These are phyloP conservation scores for Cephus sareptanus DNA, from an alignment of 2,888 invertebrate genomes.

Conservation along the genomic window DNA sequence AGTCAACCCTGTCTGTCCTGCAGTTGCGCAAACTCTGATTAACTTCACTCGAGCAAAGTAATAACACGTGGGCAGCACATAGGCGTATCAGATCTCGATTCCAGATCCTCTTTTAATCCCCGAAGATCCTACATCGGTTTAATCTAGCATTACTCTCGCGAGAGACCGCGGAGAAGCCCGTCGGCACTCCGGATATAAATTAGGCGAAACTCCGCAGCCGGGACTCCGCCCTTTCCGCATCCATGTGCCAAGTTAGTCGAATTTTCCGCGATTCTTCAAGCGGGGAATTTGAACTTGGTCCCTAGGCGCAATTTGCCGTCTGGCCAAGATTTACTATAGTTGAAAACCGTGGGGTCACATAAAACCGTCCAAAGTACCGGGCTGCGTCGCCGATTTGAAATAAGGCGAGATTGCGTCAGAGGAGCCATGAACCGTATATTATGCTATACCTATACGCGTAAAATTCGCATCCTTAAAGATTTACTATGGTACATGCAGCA, in stretches of 20 bases:
- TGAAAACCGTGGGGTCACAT: neutral
- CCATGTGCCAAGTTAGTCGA: conserved; percentile 46
- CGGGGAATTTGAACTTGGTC: conserved; percentile 35
- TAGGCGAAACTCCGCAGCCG: conserved; percentile 40
- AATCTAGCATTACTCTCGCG: conserved; percentile 1
- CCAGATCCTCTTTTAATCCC: neutral
- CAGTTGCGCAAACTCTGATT: neutral
- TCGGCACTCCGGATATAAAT: conserved; percentile 42
- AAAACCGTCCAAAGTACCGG: neutral
- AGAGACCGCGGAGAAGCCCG: conserved; percentile 9
- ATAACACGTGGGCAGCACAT: neutral
- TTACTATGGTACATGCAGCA: neutral
- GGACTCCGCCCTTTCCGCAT: conserved; percentile 49
- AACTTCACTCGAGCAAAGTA: neutral
- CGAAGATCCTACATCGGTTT: neutral
- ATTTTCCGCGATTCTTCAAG: conserved; percentile 46
- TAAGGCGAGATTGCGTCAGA: neutral
- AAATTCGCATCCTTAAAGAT: neutral
- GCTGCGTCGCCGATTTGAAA: neutral
- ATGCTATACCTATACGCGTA: neutral
- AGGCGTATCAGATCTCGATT: neutral
- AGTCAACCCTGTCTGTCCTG: neutral
- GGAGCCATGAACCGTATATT: neutral
- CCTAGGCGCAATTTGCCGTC: conserved; percentile 31
- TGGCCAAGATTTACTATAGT: conserved; percentile 36